Percentiles rank a stretch among this genome's conserved stretches.
phyloP scores from a whole-genome alignment of 1,140 invertebrate genomes.

The Magallana ariakensis region DNA sequence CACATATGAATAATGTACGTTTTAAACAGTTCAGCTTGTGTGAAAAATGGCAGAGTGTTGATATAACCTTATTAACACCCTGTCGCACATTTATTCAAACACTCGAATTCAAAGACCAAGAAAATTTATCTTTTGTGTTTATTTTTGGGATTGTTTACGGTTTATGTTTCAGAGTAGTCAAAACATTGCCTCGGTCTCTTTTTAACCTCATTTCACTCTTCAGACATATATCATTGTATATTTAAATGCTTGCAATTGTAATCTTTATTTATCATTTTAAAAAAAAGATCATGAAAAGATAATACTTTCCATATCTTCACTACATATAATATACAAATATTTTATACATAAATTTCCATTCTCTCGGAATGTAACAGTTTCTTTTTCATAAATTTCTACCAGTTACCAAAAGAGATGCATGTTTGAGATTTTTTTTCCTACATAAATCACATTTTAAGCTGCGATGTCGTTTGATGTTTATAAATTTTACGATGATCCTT shows the following conservation, averaged over 20 bases:
- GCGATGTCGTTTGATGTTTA: background rate
- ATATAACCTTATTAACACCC: slow-evolving; percentile 14
- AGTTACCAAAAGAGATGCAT: background rate
- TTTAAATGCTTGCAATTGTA: too few relatives aligned
- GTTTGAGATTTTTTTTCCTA: background rate
- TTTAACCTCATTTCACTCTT: slow-evolving; percentile 22
- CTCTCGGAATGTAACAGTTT: too few relatives aligned
- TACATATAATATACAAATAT: too few relatives aligned
- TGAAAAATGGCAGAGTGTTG: background rate
- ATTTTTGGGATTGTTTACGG: slow-evolving; percentile 14
- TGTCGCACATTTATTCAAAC: slow-evolving; percentile 18
- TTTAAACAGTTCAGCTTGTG: background rate
- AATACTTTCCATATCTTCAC: too few relatives aligned
- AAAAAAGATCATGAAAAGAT: too few relatives aligned
- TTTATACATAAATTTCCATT: too few relatives aligned
- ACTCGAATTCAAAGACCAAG: background rate
- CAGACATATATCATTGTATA: too few relatives aligned
- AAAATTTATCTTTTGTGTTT: slow-evolving; percentile 21
- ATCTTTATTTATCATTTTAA: too few relatives aligned
- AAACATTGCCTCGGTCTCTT: slow-evolving; percentile 14
- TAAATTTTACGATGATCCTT: background rate
- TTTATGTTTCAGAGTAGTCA: slow-evolving; percentile 13
- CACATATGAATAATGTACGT: too few relatives aligned
- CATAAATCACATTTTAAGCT: background rate
- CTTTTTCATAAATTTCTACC: too few relatives aligned